phyloP scores from a whole-genome alignment of 2,797 vertebrate species.

The Sebastolobus altivelis region DNA sequence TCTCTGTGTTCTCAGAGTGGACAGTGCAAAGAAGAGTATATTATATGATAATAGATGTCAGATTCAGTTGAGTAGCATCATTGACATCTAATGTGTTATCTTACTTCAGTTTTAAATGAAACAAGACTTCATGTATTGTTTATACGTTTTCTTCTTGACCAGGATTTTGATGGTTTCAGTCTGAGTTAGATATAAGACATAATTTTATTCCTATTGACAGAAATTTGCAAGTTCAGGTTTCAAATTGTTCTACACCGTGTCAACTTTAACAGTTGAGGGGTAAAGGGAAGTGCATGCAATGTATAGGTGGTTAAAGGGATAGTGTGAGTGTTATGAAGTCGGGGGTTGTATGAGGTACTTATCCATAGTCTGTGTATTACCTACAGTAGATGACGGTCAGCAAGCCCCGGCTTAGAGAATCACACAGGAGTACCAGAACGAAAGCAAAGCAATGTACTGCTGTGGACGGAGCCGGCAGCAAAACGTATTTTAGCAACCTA shows the following conservation, averaged over 20 bases:
- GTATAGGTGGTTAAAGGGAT: too few relatives aligned
- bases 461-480: too few relatives aligned
- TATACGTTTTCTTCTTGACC: background rate
- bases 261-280: background rate
- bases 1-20: background rate
- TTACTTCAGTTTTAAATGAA: background rate
- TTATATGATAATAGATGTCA: background rate
- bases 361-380: too few relatives aligned
- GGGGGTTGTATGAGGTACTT: too few relatives aligned
- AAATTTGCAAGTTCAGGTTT: background rate
- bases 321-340: too few relatives aligned
- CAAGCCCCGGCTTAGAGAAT: too few relatives aligned
- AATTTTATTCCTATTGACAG: background rate
- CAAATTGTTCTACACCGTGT: background rate
- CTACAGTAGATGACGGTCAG: too few relatives aligned
- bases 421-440: too few relatives aligned
- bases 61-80: background rate
- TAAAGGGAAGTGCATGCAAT: background rate
- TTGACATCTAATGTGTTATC: background rate
- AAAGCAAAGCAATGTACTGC: too few relatives aligned
- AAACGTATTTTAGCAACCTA: background rate
- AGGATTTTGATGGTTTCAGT: background rate
- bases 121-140: background rate
- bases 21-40: background rate
- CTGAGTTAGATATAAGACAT: background rate